Conservation (phyloP, 2,888 invertebrate species). For the Sinodicranocentrus sp. region DNA sequence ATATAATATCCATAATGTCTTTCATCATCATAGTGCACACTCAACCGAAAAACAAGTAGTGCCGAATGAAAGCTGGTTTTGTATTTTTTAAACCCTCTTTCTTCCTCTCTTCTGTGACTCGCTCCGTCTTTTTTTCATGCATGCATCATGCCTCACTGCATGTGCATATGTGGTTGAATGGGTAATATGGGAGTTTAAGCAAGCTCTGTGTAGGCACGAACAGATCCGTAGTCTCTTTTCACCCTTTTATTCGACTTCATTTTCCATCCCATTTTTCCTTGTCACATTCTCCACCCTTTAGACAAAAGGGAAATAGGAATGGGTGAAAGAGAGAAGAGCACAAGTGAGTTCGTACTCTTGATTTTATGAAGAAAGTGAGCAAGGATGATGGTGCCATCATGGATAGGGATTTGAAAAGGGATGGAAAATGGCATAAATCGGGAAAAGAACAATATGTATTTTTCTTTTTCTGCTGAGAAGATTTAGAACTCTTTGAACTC, state of each 20-base stretch:
- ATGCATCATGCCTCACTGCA: conserved; percentile 45
- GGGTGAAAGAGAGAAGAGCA: background rate
- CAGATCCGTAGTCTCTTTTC: background rate
- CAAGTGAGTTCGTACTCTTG: background rate
- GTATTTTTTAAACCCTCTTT: conserved; percentile 19
- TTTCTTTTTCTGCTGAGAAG: too few species aligned
- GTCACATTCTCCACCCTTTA: conserved; percentile 25
- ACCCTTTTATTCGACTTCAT: conserved; percentile 45
- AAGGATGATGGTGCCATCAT: conserved; percentile 2
- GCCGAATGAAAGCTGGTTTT: background rate
- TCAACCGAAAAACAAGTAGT: conserved; percentile 36
- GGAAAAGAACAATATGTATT: too few species aligned
- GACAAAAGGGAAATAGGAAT: background rate
- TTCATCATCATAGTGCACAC: background rate
- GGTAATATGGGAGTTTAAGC: background rate
- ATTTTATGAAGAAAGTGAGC: background rate
- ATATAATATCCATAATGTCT: background rate
- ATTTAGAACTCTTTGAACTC: too few species aligned
- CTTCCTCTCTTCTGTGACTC: conserved; percentile 22
- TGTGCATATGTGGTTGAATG: conserved; percentile 36
- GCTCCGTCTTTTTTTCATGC: background rate
- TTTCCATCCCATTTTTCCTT: conserved; percentile 52
- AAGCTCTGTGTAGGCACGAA: background rate
- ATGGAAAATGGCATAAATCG: conserved; percentile 14
- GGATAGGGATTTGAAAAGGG: background rate